Conservation (phyloP, 2,113 vertebrate genomes). For the Catagonus wagneri region DNA sequence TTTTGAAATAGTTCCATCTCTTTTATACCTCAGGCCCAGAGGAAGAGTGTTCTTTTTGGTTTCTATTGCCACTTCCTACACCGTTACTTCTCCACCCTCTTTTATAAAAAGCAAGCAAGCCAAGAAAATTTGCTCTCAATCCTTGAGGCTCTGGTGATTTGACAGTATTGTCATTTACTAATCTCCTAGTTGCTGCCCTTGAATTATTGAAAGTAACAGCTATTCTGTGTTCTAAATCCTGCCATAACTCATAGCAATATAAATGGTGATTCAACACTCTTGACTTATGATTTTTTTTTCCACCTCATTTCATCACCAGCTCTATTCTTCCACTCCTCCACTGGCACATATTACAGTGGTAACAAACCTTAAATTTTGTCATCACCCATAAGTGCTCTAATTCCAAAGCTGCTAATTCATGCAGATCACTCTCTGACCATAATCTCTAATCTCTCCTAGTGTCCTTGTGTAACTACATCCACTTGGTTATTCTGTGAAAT, state of each 20-base stretch:
- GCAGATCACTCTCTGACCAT: not conserved
- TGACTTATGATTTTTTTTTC: not conserved
- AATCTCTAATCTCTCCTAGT: not conserved
- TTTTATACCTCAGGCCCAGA: not conserved
- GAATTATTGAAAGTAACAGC: not conserved
- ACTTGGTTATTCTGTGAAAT: not conserved
- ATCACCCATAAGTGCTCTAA: not conserved
- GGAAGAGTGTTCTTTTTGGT: not conserved
- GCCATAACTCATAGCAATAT: not conserved
- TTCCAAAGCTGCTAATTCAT: not conserved
- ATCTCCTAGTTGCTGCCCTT: not conserved
- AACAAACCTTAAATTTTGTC: not conserved
- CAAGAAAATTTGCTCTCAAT: not conserved
- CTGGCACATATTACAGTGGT: not conserved
- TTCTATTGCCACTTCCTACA: not conserved
- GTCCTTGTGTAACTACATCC: not conserved
- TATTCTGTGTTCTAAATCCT: not conserved
- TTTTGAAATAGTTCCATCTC: conserved; percentile 15
- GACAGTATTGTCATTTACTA: not conserved
- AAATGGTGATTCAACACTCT: not conserved
- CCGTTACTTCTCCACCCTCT: not conserved
- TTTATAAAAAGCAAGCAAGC: not conserved
- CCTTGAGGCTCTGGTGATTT: not conserved
- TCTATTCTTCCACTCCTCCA: not conserved
- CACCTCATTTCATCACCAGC: not conserved